Conservation (phyloP, 1,140 invertebrate species). For the Belonocnema kinseyi region DNA sequence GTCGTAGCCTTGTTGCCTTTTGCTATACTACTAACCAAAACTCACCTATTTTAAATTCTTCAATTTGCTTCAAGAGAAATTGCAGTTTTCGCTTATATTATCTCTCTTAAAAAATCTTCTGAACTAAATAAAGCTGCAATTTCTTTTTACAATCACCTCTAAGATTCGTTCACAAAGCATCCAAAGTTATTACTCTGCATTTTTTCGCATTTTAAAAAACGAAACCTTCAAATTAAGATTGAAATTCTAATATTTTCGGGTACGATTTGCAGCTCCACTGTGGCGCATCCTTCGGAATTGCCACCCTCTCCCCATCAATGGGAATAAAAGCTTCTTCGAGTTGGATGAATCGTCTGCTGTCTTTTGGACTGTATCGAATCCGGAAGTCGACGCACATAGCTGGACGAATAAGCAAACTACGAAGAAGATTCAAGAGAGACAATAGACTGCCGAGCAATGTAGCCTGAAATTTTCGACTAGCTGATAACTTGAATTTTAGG, state of each 20-base stretch:
- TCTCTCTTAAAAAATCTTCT: too few relatives aligned
- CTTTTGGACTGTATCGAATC: constrained; percentile 33
- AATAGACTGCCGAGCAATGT: constrained; percentile 74
- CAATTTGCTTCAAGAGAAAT: background rate
- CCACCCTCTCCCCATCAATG: constrained; percentile 98
- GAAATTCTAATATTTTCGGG: constrained; percentile 50
- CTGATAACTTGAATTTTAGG: constrained; percentile 50
- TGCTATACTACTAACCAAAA: background rate
- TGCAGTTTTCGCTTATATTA: background rate
- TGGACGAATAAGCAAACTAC: constrained; percentile 42
- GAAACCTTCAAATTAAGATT: constrained; percentile 23
- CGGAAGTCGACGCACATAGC: constrained; percentile 35
- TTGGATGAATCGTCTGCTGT: constrained; percentile 33
- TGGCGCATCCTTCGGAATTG: constrained; percentile 97
- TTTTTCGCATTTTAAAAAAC: constrained; percentile 1
- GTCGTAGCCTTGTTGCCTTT: too few relatives aligned
- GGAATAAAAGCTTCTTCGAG: constrained; percentile 81
- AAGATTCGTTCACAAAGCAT: constrained; percentile 5
- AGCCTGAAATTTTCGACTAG: constrained; percentile 70
- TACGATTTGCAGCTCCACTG: constrained; percentile 90
- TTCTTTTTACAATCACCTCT: constrained; percentile 12
- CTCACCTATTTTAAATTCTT: background rate
- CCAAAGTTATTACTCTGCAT: constrained; percentile 24
- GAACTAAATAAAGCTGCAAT: background rate
- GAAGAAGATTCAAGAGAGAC: constrained; percentile 71